phyloP scores from a whole-genome alignment of 37 sponge, comb jelly and placozoan genomes.

The Eunapius fragilis region DNA sequence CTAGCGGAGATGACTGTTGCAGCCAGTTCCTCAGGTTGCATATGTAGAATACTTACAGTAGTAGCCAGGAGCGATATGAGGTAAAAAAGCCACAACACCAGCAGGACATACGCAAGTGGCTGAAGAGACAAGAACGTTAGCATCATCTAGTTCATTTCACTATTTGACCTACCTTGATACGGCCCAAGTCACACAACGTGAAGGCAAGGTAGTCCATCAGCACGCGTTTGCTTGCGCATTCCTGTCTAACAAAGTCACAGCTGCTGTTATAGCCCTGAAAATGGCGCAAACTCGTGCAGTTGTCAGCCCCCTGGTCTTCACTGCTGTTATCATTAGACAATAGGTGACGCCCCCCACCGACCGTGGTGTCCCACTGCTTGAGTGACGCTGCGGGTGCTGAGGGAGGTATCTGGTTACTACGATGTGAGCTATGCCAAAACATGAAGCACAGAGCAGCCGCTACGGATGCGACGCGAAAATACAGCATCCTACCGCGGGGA shows the following conservation, averaged over 20 bases:
- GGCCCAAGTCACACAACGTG: conserved; percentile 46
- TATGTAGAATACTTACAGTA: conserved; percentile 61
- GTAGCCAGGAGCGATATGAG: conserved; percentile 89
- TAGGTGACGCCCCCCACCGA: not conserved
- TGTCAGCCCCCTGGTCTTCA: conserved; percentile 1
- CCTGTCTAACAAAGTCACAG: conserved; percentile 54
- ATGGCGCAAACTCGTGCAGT: conserved; percentile 18
- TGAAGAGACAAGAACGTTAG: not conserved
- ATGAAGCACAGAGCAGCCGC: not conserved
- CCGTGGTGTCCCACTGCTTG: too few relatives aligned
- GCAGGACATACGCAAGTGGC: conserved; percentile 64
- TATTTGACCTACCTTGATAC: conserved; percentile 27
- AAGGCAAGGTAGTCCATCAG: conserved; percentile 76
- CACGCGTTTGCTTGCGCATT: conserved; percentile 36
- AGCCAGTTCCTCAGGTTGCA: not conserved
- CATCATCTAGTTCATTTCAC: not conserved
- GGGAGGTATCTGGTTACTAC: not conserved
- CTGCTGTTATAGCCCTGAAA: conserved; percentile 36
- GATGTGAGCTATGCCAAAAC: not conserved
- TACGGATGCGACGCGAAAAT: not conserved
- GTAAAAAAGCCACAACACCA: conserved; percentile 76
- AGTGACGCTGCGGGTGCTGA: not conserved
- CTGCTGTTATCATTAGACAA: not conserved
- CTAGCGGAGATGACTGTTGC: not conserved
- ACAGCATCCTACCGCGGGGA: not conserved